Evolutionary conservation across 2,888 invertebrate species (phyloP).

Genomic region (Volucella inflata): DNA sequence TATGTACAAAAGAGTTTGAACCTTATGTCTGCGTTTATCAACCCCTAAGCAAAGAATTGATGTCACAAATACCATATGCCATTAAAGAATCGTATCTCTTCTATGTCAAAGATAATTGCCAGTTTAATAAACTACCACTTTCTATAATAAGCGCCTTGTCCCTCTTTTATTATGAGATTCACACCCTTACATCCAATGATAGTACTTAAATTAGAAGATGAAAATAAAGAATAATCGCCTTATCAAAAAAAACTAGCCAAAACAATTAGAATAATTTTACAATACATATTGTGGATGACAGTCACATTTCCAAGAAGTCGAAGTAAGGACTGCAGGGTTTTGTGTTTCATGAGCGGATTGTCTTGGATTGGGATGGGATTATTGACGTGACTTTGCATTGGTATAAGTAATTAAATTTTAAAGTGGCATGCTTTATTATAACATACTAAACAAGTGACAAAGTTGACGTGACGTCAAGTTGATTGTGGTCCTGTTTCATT

Average conservation of each 20-base stretch:
- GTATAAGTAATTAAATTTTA: too few species aligned
- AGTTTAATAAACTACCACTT: constrained; percentile 11
- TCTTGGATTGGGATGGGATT: too few species aligned
- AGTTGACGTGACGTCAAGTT: too few species aligned
- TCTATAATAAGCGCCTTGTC: background rate
- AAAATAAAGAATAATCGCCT: constrained; percentile 17
- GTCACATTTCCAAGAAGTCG: background rate
- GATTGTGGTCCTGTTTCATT: too few species aligned
- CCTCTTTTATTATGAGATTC: background rate
- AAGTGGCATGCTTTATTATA: too few species aligned
- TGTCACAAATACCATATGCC: constrained; percentile 1
- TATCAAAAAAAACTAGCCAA: constrained; percentile 9
- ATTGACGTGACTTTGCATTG: too few species aligned
- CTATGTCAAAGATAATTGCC: background rate
- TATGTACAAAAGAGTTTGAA: too few species aligned
- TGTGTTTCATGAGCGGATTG: background rate
- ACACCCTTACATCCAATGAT: constrained; percentile 1
- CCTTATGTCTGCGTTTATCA: too few species aligned
- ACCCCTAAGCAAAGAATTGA: background rate
- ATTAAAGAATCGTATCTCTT: background rate
- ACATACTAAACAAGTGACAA: too few species aligned
- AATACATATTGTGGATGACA: background rate
- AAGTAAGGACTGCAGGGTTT: too few species aligned
- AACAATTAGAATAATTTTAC: background rate
- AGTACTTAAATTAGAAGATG: background rate